Base-by-base conservation (phyloP, 2,888 invertebrate genomes). In the Sinohyriopsis cumingii region DNA sequence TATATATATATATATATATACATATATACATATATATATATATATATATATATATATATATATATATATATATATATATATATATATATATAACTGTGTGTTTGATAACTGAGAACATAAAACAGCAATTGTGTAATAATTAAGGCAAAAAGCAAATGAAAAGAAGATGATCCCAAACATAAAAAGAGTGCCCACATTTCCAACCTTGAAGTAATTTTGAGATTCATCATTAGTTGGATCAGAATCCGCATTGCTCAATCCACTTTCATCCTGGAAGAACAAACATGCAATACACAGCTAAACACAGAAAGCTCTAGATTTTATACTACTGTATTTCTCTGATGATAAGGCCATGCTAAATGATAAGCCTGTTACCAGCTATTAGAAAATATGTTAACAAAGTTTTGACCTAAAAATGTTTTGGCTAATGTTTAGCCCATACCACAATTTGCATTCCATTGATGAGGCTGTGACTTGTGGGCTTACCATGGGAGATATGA, bases 11-110 rank as follows among this genome's bases (percentile, higher is more conserved):
- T 59, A 53, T 7, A 28, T 33, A 63, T 19, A 61, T 25, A 54
- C 28, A 55, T 55, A 64, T 59, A 68, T 59, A 68, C 59, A 59
- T 62, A 64, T 59, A 69, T 62, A 65, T 60, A 69, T 54, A 65
- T 64, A 28, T 28, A 28, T 28, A 28, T 28, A 28, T 28, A 28
- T 28, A 28, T 28, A 28, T 28, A 66, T 66, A 28, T 66, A 25
- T 59, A 54, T 9, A 28, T 45, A 63, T 19, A 62, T 25, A 54
- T 45, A 56, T 55, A 64, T 59, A 68, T 59, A 69, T 59, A 59
- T 62, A 64, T 59, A 69, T 62, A 65, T 60, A 69, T 54, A 65
- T 45, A 45, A 12, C 9, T 12, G 12, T 45, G 45, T 45, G 45
- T 12, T 45, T 12, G 12, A 45, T 2, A 33, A 45, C 2, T 12